A percentile compares a stretch with the other conserved stretches of the same genome.
Conservation (phyloP, 2,113 vertebrate species). For the Zosterops pallidus region DNA sequence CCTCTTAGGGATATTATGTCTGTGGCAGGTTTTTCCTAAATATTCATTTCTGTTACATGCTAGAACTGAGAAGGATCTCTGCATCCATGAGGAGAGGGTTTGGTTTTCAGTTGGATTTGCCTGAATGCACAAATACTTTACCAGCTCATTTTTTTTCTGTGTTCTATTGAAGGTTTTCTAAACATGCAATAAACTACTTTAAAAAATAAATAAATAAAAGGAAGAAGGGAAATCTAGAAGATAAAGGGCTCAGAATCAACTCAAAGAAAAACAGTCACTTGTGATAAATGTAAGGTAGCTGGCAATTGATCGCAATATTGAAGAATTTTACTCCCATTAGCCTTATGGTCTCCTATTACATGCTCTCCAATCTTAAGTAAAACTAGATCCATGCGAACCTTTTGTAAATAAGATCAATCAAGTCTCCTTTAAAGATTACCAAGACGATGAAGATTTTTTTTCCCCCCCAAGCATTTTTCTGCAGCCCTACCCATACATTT, state of each 20-base stretch:
- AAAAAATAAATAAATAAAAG: neutral
- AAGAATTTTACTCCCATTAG: constrained; percentile 37
- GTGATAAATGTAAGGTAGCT: constrained; percentile 38
- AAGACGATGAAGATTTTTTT: neutral
- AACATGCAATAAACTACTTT: neutral
- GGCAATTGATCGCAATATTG: constrained; percentile 41
- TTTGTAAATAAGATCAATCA: constrained; percentile 56
- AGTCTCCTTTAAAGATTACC: constrained; percentile 2
- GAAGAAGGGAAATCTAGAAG: neutral
- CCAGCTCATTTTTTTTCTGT: neutral
- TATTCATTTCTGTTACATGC: neutral
- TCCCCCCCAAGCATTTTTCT: neutral
- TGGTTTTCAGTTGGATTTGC: neutral
- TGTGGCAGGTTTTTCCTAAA: neutral
- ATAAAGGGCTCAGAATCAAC: constrained; percentile 38
- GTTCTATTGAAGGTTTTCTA: neutral
- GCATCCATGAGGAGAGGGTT: neutral
- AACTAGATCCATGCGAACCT: neutral
- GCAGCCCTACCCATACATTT: neutral
- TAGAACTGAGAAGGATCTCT: neutral
- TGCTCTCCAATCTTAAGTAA: neutral
- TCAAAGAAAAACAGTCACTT: constrained; percentile 39
- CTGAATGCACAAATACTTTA: neutral
- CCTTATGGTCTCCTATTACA: constrained; percentile 8
- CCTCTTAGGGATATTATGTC: neutral